These are phyloP conservation scores for Caenorhabditis elegans DNA, from an alignment of 1,140 invertebrate genomes.

Conservation along the genomic window WBcel235 BX284605.5:4600501-4601000, in stretches of 20 bases:
- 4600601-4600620: conserved; percentile 41
- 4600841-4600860: conserved; percentile 48
- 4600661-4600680: conserved; percentile 45
- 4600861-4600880: conserved; percentile 49
- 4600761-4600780: conserved; percentile 49
- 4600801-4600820: conserved; percentile 51
- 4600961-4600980: too few relatives aligned
- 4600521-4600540: conserved; percentile 43
- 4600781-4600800: conserved; percentile 51
- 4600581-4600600: conserved; percentile 49
- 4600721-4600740: conserved; percentile 37
- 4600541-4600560: conserved; percentile 48
- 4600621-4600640: conserved; percentile 41
- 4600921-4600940: conserved; percentile 9
- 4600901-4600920: conserved; percentile 51
- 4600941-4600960: too few relatives aligned
- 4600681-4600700: neutral
- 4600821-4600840: conserved; percentile 47
- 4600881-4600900: conserved; percentile 51
- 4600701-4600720: neutral
- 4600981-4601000: too few relatives aligned
- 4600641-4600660: conserved; percentile 45
- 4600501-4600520: conserved; percentile 16
- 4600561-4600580: conserved; percentile 49
- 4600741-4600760: conserved; percentile 45